Percentiles rank a stretch among this genome's conserved stretches.
Evolutionary conservation across 2,797 vertebrate species (phyloP).

Genomic region (Ciconia nigra): DNA sequence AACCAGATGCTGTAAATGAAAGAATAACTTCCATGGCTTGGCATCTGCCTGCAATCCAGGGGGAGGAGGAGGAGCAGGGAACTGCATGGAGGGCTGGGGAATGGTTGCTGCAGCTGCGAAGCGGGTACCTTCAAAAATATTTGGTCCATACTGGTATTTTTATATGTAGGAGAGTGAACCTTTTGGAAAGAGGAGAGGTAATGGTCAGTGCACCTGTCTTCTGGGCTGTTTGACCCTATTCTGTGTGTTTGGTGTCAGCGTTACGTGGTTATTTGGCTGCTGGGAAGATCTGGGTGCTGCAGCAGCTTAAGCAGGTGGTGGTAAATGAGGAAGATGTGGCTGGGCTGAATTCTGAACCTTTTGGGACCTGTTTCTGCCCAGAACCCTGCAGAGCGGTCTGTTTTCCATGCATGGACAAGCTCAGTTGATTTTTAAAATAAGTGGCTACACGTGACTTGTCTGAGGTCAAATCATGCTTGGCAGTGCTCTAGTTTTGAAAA

Average conservation of each 20-base stretch:
- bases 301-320: background rate
- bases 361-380: background rate
- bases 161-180: background rate
- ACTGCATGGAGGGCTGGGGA: background rate
- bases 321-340: background rate
- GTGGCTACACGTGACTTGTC: background rate
- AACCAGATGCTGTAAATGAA: constrained; percentile 66
- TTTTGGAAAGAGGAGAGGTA: background rate
- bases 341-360: background rate
- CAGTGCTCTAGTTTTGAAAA: background rate
- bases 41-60: background rate
- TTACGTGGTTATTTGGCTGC: background rate
- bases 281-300: background rate
- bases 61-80: background rate
- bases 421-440: constrained; percentile 12
- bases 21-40: constrained; percentile 44
- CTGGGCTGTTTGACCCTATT: background rate
- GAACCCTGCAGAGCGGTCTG: background rate
- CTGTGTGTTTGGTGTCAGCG: background rate
- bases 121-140: background rate
- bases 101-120: background rate
- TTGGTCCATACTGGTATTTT: background rate
- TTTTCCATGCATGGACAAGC: background rate
- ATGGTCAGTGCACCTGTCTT: rapidly evolving
- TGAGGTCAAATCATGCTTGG: background rate